phyloP scores from a whole-genome alignment of 2,797 vertebrate species.

The Gymnoscopelus microlampas region DNA sequence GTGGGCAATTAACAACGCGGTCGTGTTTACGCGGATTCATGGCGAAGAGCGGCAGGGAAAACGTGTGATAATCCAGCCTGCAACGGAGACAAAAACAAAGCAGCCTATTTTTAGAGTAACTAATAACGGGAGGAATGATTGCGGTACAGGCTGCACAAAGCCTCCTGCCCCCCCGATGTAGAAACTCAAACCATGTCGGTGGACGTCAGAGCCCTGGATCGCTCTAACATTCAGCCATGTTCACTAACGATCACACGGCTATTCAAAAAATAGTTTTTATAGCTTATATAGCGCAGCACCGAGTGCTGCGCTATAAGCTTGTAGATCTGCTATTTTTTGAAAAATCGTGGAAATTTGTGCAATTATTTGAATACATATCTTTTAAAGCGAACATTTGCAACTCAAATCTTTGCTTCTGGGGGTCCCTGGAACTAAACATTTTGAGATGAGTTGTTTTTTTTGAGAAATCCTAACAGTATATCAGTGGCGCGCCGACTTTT shows the following conservation, averaged over 20 bases:
- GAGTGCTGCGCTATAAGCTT: too few species aligned
- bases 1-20: constrained; percentile 45
- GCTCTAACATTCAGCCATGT: constrained; percentile 45
- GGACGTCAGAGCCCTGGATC: constrained; percentile 22
- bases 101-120: constrained; percentile 60
- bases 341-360: too few species aligned
- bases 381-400: too few species aligned
- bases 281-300: too few species aligned
- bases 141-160: constrained; percentile 23
- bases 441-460: too few species aligned
- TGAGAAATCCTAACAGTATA: too few species aligned
- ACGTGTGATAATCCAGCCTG: constrained; percentile 1
- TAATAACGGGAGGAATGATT: constrained; percentile 47
- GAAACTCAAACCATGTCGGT: neutral
- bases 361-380: too few species aligned
- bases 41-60: constrained; percentile 24
- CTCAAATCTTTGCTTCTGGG: too few species aligned
- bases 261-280: too few species aligned
- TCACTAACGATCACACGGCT: constrained; percentile 55
- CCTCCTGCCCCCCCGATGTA: constrained; percentile 18
- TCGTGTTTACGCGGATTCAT: constrained; percentile 47
- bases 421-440: too few species aligned
- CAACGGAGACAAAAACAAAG: constrained; percentile 33
- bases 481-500: too few species aligned
- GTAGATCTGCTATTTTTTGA: too few species aligned